Base-by-base conservation (phyloP, 2,113 vertebrate genomes). In the Siniperca chuatsi region DNA sequence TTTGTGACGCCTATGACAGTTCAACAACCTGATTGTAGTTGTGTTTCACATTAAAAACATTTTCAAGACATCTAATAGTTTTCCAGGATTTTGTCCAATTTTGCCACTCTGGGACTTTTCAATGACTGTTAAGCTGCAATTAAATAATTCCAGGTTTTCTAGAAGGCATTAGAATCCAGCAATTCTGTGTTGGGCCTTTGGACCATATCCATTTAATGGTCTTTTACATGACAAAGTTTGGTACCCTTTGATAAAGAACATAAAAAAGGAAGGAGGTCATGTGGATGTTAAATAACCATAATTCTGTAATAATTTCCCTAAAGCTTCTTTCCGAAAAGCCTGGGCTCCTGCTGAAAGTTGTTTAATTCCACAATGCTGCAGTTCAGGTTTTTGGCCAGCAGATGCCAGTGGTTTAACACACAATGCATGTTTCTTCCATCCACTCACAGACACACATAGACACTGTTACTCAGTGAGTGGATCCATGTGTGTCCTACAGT, bases 371-470 rank as follows among this genome's bases (percentile, higher is more conserved):
- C 13, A 48, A 18, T 7, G 35, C n/a, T 88, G 90, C 72, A 94
- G 73, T 93, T 82, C 79, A 16, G 1, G 2, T 2, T 4, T 42
- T 12, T 79, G 64, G 23, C 88, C 94, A 92, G 82, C 78, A 94
- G 95, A 79, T 91, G 94, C 7, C 89, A 90, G 89, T 86, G 65
- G 90, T 87, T 73, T 18, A 58, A 35, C 23, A 61, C 13, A 42
- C 44, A 75, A 66, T 40, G 13, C 62, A 29, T 6, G 33, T 57
- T 44, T 83, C 71, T 46, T 50, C 4, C 13, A 42, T 20, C 11
- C 12, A 2, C 5, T 7, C 40, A 16, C 3, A 61, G 12, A 33
- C 15, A 25, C 20, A 20, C 2, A 25, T 25, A 1, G 25, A 25
- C 25, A 21, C 29, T 21, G 23, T 25, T 1, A 29, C 46, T 25